These are phyloP conservation scores for Parascotia fuliginaria DNA, from an alignment of 2,888 invertebrate species.

Conservation along the genomic window DNA sequence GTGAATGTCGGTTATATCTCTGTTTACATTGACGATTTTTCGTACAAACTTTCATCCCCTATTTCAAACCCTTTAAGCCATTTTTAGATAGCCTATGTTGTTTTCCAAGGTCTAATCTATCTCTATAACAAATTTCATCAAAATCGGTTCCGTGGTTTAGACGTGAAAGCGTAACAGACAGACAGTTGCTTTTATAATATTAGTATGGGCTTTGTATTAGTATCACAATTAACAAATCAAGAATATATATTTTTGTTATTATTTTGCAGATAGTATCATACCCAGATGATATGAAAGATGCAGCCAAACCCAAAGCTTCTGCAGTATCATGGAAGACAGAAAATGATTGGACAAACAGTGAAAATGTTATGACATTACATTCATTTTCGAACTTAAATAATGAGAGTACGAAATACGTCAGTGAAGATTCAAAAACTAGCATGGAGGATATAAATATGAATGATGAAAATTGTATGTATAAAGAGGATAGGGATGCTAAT, in stretches of 20 bases:
- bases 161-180: no score
- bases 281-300: slow-evolving; percentile 79
- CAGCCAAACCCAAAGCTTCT: slow-evolving; percentile 78
- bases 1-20: no score
- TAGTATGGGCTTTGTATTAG: no score
- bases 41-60: no score
- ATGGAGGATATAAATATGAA: slow-evolving; percentile 79
- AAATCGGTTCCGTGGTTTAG: no score
- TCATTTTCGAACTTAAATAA: slow-evolving; percentile 68
- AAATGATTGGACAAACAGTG: slow-evolving; percentile 71
- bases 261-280: slow-evolving; percentile 70
- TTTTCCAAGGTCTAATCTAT: no score
- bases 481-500: slow-evolving; percentile 79
- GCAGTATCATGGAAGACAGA: slow-evolving; percentile 78
- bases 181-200: no score
- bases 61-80: no score
- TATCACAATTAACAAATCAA: no score
- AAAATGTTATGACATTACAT: slow-evolving; percentile 72
- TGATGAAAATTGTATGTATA: slow-evolving; percentile 80
- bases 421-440: slow-evolving; percentile 80
- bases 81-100: no score
- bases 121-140: no score
- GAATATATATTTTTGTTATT: not conserved
- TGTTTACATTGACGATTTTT: no score
- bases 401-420: slow-evolving; percentile 74